Base-by-base conservation (phyloP, 2,888 invertebrate genomes). In the Polia nebulosa region DNA sequence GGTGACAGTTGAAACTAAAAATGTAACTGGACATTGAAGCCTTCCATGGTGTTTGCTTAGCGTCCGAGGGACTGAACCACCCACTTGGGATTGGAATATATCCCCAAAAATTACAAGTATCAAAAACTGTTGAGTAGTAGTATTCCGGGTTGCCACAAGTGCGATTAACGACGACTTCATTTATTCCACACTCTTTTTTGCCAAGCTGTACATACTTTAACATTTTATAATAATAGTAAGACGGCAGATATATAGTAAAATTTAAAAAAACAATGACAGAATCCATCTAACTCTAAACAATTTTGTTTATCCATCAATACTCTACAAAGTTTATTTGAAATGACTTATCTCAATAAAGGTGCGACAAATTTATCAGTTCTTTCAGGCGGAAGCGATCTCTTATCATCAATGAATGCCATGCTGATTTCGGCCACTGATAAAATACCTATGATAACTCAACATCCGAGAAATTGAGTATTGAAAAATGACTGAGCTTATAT, bases 301-400 rank as follows among this genome's bases (percentile, higher is more conserved):
- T 44, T 15, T 52, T 17, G n/a, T 52, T 52, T 25, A 52, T 66
- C 25, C 25, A 15, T 36, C 22, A 41, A 22, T 27, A 34, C 17
- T 20, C 1, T 27, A 3, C 13, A 11, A 29, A 20, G 15, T 51
- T 64, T 44, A n/a, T 29, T 29, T 51, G 45, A 32, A 17, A 20
- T 20, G 6, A 27, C 27, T 41, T 62, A 73, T 52, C 41, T 74
- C 9, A 27, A 22, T 51, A 44, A 11, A n/a, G 20, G 15, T 69
- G 47, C 20, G 25, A 20, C 25, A 1, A 47, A 60, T 39, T 5
- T 39, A 11, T 25, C 11, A 22, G 22, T 51, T 39, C 1, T 41
- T 20, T 60, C 22, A 51, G 15, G 9, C 73, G 74, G 74, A 69
- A 65, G 29, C 36, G 66, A 66, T 45, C 11, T 66, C 29, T 52